Base-by-base conservation (phyloP, 2,797 vertebrate species). In the Leontocebus nigricollis region DNA sequence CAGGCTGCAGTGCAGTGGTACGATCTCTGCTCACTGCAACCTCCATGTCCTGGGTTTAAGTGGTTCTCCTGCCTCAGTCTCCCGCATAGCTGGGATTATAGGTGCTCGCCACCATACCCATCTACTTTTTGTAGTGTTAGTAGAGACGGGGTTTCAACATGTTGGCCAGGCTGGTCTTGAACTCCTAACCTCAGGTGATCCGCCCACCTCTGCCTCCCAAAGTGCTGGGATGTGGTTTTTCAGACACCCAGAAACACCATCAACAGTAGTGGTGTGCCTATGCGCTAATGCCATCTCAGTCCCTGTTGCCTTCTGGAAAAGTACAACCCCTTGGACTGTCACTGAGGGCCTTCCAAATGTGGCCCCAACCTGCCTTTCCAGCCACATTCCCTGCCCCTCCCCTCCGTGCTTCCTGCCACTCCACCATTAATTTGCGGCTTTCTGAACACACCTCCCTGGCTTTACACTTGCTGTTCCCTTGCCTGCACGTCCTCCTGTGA, bases 341-440 rank as follows among this genome's bases (percentile, higher is more conserved):
- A 79, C 27, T 24, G 36, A 64, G 15, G 33, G 20, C 14, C 72
- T 94, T 96, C 57, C 79, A 10, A 73, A 52, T 39, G 26, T 73
- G 82, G 70, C 36, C 61, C 75, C n/a, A 73, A 95, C 91, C 91
- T 97, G 97, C n/a, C 83, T 75, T 95, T 90, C 91, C 94, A 81
- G 89, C 89, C 33, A 2, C 26, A 39, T 84, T 82, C 90, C 81
- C 86, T 77, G 57, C 39, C 55, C 75, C 59, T 67, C 70, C 90
- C 87, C 82, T 73, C 33, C 89, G 59, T 46, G 72, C 59, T 85
- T 96, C 83, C 57, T 33, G 83, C 46, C 70, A 13, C 33, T 22
- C 79, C 15, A 27, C 73, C 86, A 72, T 55, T 61, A 27, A 55
- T 55, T 92, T n/a, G 9, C 72, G 75, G 41, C 4, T 80, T 94